A percentile compares a stretch with the other conserved stretches of the same genome.
Conservation (phyloP, 2,797 vertebrate genomes). For the Notamacropus eugenii region DNA sequence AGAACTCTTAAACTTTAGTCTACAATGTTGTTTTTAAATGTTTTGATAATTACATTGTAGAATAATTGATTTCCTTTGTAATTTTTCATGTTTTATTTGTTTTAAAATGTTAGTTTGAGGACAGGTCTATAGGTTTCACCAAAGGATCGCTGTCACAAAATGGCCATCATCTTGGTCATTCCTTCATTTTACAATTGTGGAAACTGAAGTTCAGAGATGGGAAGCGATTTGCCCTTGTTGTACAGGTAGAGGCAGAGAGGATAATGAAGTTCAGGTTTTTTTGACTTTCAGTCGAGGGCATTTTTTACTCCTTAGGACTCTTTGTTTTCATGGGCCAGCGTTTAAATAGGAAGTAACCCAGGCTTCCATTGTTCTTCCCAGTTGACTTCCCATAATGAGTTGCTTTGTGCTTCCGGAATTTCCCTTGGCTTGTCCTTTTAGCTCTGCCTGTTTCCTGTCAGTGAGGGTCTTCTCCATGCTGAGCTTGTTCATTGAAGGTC, state of each 20-base stretch:
- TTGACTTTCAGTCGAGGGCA: not conserved
- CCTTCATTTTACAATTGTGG: not conserved
- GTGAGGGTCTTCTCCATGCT: not conserved
- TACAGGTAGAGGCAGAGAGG: not conserved
- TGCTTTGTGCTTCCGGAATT: constrained; percentile 41
- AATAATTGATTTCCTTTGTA: not conserved
- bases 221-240: not conserved
- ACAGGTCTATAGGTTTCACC: not conserved
- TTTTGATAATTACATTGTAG: not conserved
- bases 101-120: not conserved
- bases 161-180: not conserved
- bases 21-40: not conserved
- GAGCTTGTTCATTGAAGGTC: not conserved
- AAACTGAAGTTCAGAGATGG: not conserved
- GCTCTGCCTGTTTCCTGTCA: not conserved
- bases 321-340: not conserved
- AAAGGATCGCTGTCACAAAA: not conserved
- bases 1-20: not conserved
- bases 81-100: not conserved
- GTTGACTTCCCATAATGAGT: constrained; percentile 53
- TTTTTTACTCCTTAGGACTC: not conserved
- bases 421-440: not conserved
- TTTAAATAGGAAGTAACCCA: not conserved
- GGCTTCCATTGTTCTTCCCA: not conserved
- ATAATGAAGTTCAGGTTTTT: not conserved